These are phyloP conservation scores for Conchocele bisecta DNA, from an alignment of 2,888 invertebrate genomes.

Conservation along the genomic window DNA sequence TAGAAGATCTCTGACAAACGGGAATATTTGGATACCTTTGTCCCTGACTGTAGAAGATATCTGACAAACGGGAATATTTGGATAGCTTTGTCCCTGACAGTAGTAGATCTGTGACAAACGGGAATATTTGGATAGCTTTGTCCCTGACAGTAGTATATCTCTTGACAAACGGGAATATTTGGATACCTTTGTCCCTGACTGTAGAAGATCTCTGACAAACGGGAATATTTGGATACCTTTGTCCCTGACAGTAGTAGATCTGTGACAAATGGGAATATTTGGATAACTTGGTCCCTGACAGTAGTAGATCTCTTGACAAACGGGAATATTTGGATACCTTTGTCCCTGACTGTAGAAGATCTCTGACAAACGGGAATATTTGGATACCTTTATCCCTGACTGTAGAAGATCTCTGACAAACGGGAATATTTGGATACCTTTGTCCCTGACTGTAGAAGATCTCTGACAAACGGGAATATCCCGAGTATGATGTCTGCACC, in stretches of 20 bases:
- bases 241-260: conserved; percentile 95
- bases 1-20: no score
- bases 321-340: conserved; percentile 95
- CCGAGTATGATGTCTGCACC: conserved; percentile 97
- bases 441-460: conserved; percentile 90
- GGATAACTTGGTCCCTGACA: conserved; percentile 90
- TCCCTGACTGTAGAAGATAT: conserved; percentile 90
- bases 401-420: no score
- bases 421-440: conserved; percentile 88
- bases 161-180: no score
- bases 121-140: no score
- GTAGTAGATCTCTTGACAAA: conserved; percentile 91
- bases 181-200: conserved; percentile 90
- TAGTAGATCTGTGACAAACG: conserved; percentile 94
- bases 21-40: conserved; percentile 88
- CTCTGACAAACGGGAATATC: conserved; percentile 94
- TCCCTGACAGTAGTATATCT: no score
- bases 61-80: no score
- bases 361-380: conserved; percentile 93
- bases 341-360: conserved; percentile 90
- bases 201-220: conserved; percentile 90
- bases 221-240: no score
- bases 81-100: conserved; percentile 96
- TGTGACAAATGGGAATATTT: no score
- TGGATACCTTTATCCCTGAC: conserved; percentile 20